Base-by-base conservation (phyloP, 2,888 invertebrate genomes). In the Epicampocera succincta region DNA sequence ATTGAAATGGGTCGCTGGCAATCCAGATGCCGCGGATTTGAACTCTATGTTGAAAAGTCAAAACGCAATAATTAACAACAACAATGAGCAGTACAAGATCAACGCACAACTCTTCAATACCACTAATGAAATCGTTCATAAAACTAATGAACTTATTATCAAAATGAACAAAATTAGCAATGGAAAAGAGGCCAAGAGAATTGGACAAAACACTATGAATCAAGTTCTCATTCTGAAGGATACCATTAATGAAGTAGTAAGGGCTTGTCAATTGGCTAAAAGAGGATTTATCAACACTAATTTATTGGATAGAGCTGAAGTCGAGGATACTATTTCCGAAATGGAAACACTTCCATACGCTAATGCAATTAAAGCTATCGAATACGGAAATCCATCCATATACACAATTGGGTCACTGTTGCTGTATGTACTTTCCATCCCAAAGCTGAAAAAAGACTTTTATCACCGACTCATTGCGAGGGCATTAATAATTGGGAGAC, bases 11-110 rank as follows among this genome's bases (percentile, higher is more conserved):
- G 17, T 68, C 1, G 68, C 44, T 15, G 56, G 68, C 21, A 68
- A 13, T 29, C 44, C 68, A 15, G 68, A 68, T 29, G 42, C 68
- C 13, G 12, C 54, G 29, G 68, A 38, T 15, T 56, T 40, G 60
- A 38, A 60, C 21, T 19, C 19, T n/a, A 9, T 52, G 4, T 8
- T 25, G 2, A 25, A n/a, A 5, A 25, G 2, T 6, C 25, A 52
- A n/a, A 13, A 25, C 1, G n/a, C 13, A 13, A 25, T 52, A 13
- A 25, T 52, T 29, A n/a, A 13, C 13, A 38, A 38, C 38, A 38
- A 38, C 38, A 38, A 38, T 38, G 38, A 38, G 9, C 38, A 38
- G 38, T 38, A 38, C 38, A 38, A 38, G 38, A 38, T 38, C 9
- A 38, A 38, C 38, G 38, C 38, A 38, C 38, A 38, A 38, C 5